Evolutionary conservation across 2,113 vertebrate species (phyloP).

Genomic region (Mastomys coucha): DNA sequence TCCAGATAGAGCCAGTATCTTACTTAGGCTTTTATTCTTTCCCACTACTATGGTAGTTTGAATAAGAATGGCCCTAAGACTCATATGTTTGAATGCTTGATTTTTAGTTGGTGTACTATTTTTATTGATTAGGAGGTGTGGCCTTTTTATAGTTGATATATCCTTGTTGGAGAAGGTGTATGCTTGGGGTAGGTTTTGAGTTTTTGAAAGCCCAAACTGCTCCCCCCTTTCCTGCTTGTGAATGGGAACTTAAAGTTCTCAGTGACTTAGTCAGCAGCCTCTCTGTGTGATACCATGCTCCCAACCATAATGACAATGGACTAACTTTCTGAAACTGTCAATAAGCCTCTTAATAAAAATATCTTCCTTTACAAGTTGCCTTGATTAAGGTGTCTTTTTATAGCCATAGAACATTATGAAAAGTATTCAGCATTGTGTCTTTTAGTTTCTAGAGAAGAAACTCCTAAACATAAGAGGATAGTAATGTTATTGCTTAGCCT

Average conservation of each 20-base stretch:
- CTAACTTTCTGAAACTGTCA: not conserved
- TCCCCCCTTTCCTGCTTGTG: not conserved
- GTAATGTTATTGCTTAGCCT: not conserved
- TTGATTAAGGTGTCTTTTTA: not conserved
- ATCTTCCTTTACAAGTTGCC: not conserved
- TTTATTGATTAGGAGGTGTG: not conserved
- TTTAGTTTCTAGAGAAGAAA: not conserved
- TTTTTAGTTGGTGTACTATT: not conserved
- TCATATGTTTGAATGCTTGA: not conserved
- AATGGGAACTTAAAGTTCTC: not conserved
- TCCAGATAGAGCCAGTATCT: not conserved
- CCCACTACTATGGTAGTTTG: not conserved
- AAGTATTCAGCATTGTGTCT: not conserved
- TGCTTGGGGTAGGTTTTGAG: not conserved
- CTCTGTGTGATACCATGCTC: not conserved
- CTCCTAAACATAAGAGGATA: not conserved
- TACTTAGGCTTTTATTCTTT: not conserved
- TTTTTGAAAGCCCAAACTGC: not conserved
- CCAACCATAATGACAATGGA: not conserved
- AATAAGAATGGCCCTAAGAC: not conserved
- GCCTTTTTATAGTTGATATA: not conserved
- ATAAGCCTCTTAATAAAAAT: not conserved
- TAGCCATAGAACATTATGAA: no score
- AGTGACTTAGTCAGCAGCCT: not conserved
- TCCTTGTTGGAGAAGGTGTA: not conserved